phyloP scores from a whole-genome alignment of 30 jellyfish, hydroid and myxozoan genomes.

The Aurelia sp. region DNA sequence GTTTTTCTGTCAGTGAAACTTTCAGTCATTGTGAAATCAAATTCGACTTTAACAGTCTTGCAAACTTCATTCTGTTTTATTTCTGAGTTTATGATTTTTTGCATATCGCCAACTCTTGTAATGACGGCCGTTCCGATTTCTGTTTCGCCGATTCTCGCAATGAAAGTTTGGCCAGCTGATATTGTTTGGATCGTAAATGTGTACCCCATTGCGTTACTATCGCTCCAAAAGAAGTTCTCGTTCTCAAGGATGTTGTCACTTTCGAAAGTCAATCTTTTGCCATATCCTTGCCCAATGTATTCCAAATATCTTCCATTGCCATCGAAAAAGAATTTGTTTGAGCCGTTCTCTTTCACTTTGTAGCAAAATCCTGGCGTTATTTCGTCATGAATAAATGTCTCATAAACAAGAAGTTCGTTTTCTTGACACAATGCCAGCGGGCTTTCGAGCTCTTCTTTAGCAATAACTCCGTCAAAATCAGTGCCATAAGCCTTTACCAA shows the following conservation, averaged over 20 bases:
- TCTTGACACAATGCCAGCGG: constrained; percentile 1
- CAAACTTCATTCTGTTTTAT: constrained; percentile 3
- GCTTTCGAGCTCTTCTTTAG: too few relatives aligned
- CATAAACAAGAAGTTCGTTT: constrained; percentile 59
- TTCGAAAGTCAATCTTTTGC: constrained; percentile 74
- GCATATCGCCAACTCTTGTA: constrained; percentile 44
- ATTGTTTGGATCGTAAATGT: constrained; percentile 61
- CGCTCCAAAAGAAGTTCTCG: constrained; percentile 81
- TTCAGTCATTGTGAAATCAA: constrained; percentile 36
- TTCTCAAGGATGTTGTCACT: constrained; percentile 57
- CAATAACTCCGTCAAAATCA: too few relatives aligned
- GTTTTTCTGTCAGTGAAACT: background rate
- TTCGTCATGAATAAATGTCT: constrained; percentile 37
- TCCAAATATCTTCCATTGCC: constrained; percentile 66
- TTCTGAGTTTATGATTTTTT: constrained; percentile 43
- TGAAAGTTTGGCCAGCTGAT: constrained; percentile 48
- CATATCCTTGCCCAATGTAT: constrained; percentile 77
- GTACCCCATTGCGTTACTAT: constrained; percentile 73
- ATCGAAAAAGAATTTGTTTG: constrained; percentile 50
- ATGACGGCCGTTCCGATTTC: constrained; percentile 43
- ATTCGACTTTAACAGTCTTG: constrained; percentile 59
- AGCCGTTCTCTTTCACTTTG: constrained; percentile 61
- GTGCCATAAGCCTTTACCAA: too few relatives aligned
- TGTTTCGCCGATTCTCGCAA: constrained; percentile 22
- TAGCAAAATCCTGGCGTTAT: constrained; percentile 80